phyloP scores from a whole-genome alignment of 2,113 vertebrate genomes.

The Centropus unirufus region DNA sequence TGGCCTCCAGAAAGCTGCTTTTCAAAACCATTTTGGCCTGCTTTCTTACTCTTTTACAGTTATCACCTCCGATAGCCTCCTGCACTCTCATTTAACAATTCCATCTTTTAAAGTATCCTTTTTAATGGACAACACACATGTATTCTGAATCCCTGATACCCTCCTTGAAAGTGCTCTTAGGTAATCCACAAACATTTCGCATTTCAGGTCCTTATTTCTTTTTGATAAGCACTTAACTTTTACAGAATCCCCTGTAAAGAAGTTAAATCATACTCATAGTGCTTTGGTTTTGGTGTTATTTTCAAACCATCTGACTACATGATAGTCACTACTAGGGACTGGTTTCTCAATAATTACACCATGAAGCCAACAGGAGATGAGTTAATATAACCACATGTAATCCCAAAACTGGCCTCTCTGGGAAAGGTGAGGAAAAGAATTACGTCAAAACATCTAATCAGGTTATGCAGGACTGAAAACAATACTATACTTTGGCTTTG shows the following conservation, averaged over 20 bases:
- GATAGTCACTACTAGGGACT: background rate
- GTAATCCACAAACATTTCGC: background rate
- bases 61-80: background rate
- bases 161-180: background rate
- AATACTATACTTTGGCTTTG: constrained; percentile 87
- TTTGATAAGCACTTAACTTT: background rate
- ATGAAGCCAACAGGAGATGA: background rate
- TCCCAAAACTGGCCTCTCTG: constrained; percentile 7
- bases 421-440: constrained; percentile 5
- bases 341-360: background rate
- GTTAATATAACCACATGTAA: background rate
- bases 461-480: background rate
- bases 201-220: background rate
- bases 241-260: background rate
- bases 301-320: background rate
- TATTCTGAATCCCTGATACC: background rate
- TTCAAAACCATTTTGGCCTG: background rate
- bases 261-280: background rate
- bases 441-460: constrained; percentile 16
- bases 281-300: background rate
- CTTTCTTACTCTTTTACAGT: background rate
- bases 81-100: background rate
- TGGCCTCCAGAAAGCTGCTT: background rate
- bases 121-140: background rate
- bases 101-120: background rate